These are phyloP conservation scores for Coccyzus lansbergi DNA, from an alignment of 2,797 vertebrate genomes.

Conservation along the genomic window DNA sequence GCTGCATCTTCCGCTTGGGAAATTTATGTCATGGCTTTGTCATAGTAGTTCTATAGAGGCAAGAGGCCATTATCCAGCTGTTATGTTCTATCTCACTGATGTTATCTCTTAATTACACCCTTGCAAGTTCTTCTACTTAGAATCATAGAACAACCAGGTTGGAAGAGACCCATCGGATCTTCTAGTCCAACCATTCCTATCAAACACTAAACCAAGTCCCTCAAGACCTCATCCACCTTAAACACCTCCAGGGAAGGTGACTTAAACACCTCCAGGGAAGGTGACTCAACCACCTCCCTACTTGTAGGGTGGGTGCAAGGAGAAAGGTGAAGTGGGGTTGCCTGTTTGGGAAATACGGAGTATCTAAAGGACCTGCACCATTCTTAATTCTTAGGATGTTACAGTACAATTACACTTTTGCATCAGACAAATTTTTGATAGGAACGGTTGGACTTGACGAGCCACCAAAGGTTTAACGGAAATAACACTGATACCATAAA, in stretches of 20 bases:
- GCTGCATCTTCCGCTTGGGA: slow-evolving; percentile 24
- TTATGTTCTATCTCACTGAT: slow-evolving; percentile 4
- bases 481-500: too few relatives aligned
- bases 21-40: slow-evolving; percentile 10
- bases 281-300: too few relatives aligned
- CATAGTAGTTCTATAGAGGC: neutral
- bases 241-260: too few relatives aligned
- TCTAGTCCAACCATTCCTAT: too few relatives aligned
- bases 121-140: slow-evolving; percentile 18
- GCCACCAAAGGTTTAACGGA: too few relatives aligned
- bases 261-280: too few relatives aligned
- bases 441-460: too few relatives aligned
- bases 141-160: too few relatives aligned
- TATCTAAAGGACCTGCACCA: neutral
- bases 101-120: slow-evolving; percentile 49
- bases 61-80: slow-evolving; percentile 41
- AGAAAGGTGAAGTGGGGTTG: slow-evolving; percentile 25
- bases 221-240: too few relatives aligned
- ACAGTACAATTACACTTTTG: neutral
- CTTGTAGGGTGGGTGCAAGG: neutral
- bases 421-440: neutral
- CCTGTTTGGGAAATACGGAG: neutral
- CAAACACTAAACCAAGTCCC: too few relatives aligned
- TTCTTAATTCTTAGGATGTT: neutral
- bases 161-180: too few relatives aligned